phyloP scores from a whole-genome alignment of 2,113 vertebrate genomes.

The Halichoeres trimaculatus region DNA sequence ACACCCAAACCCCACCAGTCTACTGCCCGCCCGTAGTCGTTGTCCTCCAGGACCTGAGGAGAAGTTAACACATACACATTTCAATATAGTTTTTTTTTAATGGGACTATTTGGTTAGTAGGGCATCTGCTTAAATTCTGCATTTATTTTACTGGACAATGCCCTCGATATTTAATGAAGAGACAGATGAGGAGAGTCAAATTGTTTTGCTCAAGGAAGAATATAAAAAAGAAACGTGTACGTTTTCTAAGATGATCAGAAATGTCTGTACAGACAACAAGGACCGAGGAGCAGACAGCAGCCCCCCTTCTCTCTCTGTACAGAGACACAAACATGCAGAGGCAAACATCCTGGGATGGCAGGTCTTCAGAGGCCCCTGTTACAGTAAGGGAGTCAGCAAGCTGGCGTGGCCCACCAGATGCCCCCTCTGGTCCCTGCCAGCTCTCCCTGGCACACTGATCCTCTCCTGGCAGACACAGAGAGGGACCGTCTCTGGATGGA shows the following conservation, averaged over 20 bases:
- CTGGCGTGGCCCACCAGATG: conserved; percentile 55
- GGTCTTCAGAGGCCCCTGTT: conserved; percentile 65
- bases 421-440: conserved; percentile 59
- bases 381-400: conserved; percentile 58
- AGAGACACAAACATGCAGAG: conserved; percentile 52
- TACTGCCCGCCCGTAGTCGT: conserved; percentile 96
- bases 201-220: conserved; percentile 48
- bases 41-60: conserved; percentile 93
- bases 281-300: conserved; percentile 5
- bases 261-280: conserved; percentile 29
- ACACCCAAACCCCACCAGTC: conserved; percentile 99
- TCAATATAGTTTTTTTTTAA: conserved; percentile 6
- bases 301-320: background rate
- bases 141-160: conserved; percentile 59
- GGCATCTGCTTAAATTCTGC: conserved; percentile 55
- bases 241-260: conserved; percentile 37
- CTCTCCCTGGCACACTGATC: conserved; percentile 56
- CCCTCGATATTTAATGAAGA: conserved; percentile 34
- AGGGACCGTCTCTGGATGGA: conserved; percentile 62
- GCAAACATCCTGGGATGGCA: conserved; percentile 64
- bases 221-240: conserved; percentile 33
- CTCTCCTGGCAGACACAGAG: conserved; percentile 66
- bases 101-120: conserved; percentile 53
- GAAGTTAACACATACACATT: background rate
- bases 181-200: conserved; percentile 60